Evolutionary conservation across 1,140 invertebrate species (phyloP), one percentile per base, ranked within the genome.

Genomic region (Caenorhabditis remanei): DNA sequence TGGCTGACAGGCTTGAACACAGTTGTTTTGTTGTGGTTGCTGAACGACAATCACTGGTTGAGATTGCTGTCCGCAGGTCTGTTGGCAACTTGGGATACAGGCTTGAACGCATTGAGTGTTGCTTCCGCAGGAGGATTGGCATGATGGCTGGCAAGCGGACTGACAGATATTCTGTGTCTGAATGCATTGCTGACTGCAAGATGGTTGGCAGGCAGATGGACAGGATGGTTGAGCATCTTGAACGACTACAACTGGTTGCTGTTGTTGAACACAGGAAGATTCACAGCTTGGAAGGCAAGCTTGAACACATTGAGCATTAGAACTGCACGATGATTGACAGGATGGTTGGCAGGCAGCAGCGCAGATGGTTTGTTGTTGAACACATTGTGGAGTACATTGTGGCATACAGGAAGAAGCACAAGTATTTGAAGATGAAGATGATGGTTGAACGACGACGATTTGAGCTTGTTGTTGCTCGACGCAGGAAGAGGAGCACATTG

Each of bases 71-170:
- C 65, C 41, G 50, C 89, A 90, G 19, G 85, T 82, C 21, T 85
- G 84, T 82, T 89, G 71, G 55, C 89, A 90, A 21, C 84, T 85
- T 56, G 88, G 86, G 63, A 89, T 71, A 61, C 89, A 90, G 82
- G 88, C 75, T 79, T 90, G 89, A 41, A 87, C 85, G 58, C 89
- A 90, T 82, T 87, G 85, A 14, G 88, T 65, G 61, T 90, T 89
- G 79, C 67, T 58, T 32, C 71, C 71, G 50, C 89, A 90, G 24
- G 89, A 87, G 16, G 79, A 63, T 58, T 90, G 88, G 86, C 90
- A 90, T 2, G 82, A 84, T 19, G 89, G 87, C 24, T 87, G 61
- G 63, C 90, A 90, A 43, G 89, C 89, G 32, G 87, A 53, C 19
- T 41, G 21, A 71, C 90, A 90, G 43, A 90, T 84, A 21, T 65